Percentiles rank a stretch among this genome's conserved stretches.
These are phyloP conservation scores for Rhynchomys soricoides DNA, from an alignment of 2,113 vertebrate species.

Conservation along the genomic window DNA sequence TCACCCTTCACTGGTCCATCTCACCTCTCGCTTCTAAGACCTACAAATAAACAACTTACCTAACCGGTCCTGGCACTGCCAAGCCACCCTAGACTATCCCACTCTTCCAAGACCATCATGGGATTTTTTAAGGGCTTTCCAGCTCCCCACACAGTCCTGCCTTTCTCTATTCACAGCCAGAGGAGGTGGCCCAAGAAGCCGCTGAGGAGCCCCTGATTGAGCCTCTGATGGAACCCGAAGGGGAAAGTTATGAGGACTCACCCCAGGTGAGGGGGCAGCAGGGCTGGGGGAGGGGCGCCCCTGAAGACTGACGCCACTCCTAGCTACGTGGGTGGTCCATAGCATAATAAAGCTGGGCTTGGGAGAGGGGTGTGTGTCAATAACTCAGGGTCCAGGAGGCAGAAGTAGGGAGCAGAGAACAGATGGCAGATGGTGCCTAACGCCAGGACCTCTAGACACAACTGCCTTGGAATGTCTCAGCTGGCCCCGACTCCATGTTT, in stretches of 20 bases:
- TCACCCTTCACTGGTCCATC: neutral
- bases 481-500: neutral
- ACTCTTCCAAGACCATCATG: neutral
- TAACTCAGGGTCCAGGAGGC: neutral
- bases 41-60: slow-evolving; percentile 35
- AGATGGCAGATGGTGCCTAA: neutral
- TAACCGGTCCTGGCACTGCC: slow-evolving; percentile 29
- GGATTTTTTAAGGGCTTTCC: neutral
- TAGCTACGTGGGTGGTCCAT: neutral
- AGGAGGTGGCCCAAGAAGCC: slow-evolving; percentile 97
- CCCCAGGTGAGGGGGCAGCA: slow-evolving; percentile 90
- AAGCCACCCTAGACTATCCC: neutral
- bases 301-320: neutral
- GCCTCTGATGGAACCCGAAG: slow-evolving; percentile 94
- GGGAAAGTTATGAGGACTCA: slow-evolving; percentile 94
- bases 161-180: slow-evolving; percentile 86
- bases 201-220: slow-evolving; percentile 94
- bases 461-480: neutral
- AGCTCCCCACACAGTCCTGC: slow-evolving; percentile 11
- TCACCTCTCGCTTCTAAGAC: slow-evolving; percentile 24
- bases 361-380: neutral
- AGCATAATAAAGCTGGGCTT: neutral
- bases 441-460: neutral
- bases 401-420: neutral
- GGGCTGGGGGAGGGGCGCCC: neutral